Evolutionary conservation across 2,888 invertebrate genomes (phyloP).

Genomic region (Aplocera efformata): DNA sequence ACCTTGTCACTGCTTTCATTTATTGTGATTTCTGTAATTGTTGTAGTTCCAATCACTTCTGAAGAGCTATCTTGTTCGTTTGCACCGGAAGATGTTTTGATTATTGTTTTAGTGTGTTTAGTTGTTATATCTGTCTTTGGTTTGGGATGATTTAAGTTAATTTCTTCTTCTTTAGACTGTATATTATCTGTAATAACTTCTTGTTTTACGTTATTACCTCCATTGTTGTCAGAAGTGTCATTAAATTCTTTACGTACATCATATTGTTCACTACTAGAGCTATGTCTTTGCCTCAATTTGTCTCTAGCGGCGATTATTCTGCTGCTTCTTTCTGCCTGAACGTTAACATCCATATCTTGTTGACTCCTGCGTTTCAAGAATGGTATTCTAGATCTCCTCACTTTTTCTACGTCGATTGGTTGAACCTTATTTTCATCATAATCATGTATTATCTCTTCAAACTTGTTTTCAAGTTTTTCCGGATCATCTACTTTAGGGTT

Average conservation of each 20-base stretch:
- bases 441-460: constrained; percentile 66
- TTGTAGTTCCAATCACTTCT: constrained; percentile 17
- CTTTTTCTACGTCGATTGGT: constrained; percentile 37
- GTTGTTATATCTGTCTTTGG: constrained; percentile 16
- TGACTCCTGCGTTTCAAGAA: constrained; percentile 50
- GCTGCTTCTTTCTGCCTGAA: constrained; percentile 22
- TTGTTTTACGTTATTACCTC: neutral
- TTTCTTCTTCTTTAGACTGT: constrained; percentile 5
- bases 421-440: constrained; percentile 53
- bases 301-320: constrained; percentile 28
- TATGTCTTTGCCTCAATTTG: constrained; percentile 23
- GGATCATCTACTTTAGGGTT: constrained; percentile 51
- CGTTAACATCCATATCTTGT: constrained; percentile 25
- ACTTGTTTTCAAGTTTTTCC: constrained; percentile 54
- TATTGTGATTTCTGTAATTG: constrained; percentile 11
- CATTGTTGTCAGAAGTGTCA: neutral
- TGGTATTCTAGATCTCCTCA: constrained; percentile 55
- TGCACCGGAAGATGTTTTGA: constrained; percentile 7
- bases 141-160: constrained; percentile 13
- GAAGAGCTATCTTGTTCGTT: constrained; percentile 15
- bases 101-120: constrained; percentile 12
- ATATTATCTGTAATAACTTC: constrained; percentile 4
- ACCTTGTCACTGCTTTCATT: constrained; percentile 9
- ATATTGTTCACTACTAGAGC: constrained; percentile 3
- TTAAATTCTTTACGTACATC: too few relatives aligned